Evolutionary conservation across 2,113 vertebrate species (phyloP).

Genomic region (Neogobius melanostomus): DNA sequence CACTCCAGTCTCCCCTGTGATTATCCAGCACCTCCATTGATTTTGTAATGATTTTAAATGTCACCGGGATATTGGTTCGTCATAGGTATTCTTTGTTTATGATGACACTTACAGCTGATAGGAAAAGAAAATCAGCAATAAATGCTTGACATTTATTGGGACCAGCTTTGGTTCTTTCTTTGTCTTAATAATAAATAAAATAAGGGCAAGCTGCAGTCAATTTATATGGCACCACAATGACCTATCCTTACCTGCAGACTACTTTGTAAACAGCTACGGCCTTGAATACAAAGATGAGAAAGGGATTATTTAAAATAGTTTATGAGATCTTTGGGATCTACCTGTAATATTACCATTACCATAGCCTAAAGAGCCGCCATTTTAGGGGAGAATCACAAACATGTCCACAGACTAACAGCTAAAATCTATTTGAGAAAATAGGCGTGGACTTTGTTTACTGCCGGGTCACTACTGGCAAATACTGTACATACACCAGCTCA

Average conservation of each 20-base stretch:
- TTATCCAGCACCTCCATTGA: conserved; percentile 53
- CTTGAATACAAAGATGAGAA: not conserved
- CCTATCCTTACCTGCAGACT: not conserved
- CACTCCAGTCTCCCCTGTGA: conserved; percentile 48
- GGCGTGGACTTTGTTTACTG: too few relatives aligned
- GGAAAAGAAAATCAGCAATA: conserved; percentile 34
- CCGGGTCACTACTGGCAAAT: too few relatives aligned
- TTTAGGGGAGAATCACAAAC: too few relatives aligned
- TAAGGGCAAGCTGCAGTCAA: not conserved
- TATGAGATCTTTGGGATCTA: too few relatives aligned
- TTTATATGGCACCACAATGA: not conserved
- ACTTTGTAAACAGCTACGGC: not conserved
- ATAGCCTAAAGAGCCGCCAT: too few relatives aligned
- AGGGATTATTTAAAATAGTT: not conserved
- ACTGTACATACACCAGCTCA: too few relatives aligned
- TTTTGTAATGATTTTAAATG: conserved; percentile 61
- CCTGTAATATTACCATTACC: too few relatives aligned
- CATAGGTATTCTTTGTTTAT: conserved; percentile 42
- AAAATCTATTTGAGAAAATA: too few relatives aligned
- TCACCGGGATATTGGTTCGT: conserved; percentile 34
- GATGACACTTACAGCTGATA: conserved; percentile 34
- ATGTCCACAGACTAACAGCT: too few relatives aligned
- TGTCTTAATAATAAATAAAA: conserved; percentile 19
- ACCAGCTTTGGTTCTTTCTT: conserved; percentile 33
- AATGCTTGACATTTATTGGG: conserved; percentile 27